Conservation (phyloP, 1,140 invertebrate genomes). For the Drosophila azteca region DNA sequence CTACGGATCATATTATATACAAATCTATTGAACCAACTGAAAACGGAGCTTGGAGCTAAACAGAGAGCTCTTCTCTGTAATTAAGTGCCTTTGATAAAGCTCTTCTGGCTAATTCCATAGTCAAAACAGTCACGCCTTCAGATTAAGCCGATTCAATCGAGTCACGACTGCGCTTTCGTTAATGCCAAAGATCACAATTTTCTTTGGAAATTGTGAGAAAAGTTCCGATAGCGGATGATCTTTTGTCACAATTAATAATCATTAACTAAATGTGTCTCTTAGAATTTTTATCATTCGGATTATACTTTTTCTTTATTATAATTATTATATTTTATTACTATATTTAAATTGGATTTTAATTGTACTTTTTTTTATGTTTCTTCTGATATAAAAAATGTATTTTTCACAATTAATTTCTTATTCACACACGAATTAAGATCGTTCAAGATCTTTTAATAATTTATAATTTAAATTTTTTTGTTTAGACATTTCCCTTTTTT, state of each 20-base stretch:
- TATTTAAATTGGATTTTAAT: too few species aligned
- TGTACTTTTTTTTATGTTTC: too few species aligned
- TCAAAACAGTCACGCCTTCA: slow-evolving; percentile 35
- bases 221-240: neutral
- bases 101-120: slow-evolving; percentile 32
- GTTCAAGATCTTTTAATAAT: too few species aligned
- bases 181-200: slow-evolving; percentile 10
- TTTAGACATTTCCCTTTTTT: neutral
- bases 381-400: too few species aligned
- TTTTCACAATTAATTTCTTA: too few species aligned
- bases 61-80: slow-evolving; percentile 13
- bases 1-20: neutral
- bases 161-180: slow-evolving; percentile 24
- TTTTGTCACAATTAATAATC: neutral
- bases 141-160: slow-evolving; percentile 10
- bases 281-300: neutral
- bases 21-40: neutral
- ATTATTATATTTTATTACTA: too few species aligned
- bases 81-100: slow-evolving; percentile 32
- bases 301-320: too few species aligned
- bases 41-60: slow-evolving; percentile 15
- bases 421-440: too few species aligned
- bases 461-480: neutral
- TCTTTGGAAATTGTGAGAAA: neutral
- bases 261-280: too few species aligned